Evolutionary conservation across 2,888 invertebrate species (phyloP), one percentile per base, ranked within the genome.

Genomic region (Xestia rhomboidea): DNA sequence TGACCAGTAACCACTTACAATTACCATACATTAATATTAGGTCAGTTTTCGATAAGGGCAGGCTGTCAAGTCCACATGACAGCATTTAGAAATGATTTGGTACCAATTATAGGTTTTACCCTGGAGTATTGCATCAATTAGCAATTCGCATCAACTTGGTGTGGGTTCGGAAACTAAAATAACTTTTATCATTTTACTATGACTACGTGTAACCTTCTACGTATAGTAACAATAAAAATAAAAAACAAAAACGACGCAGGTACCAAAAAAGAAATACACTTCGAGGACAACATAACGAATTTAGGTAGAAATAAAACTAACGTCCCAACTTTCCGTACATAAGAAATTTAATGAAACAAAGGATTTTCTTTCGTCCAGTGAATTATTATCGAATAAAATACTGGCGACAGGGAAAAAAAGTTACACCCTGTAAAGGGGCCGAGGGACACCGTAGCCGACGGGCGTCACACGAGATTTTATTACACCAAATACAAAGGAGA

Each of bases 311-410:
- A 90, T 90, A 92, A 92, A 93, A 90, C 90, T 90, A 90, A 83
- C 87, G 82, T 81, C 75, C 79, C 72, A 84, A 79, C 84, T 87
- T 85, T 86, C 79, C 82, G 76, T 76, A 85, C 85, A 87, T 80
- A 86, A 77, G 86, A 91, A 93, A 93, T 93, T 92, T 94, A 93
- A 94, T 93, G 93, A 94, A 94, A 94, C 92, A 93, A 93, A 92
- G 90, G 92, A 92, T 91, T 88, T 90, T 91, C 89, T 89, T 90
- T 89, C 86, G 89, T 90, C 90, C 89, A 78, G 92, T 94, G 93
- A 95, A 93, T 94, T 95, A 95, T 94, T 92, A 92, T 89, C 91
- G 90, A 94, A 95, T 94, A 95, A 95, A 95, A 93, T 93, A 93
- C 93, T 90, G 94, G 93, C 90, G 95, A 95, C 95, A 93, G 92